A percentile compares a stretch with the other conserved stretches of the same genome.
Evolutionary conservation across 2,888 invertebrate species (phyloP).

Genomic region (Brachynemurus nebulosus): DNA sequence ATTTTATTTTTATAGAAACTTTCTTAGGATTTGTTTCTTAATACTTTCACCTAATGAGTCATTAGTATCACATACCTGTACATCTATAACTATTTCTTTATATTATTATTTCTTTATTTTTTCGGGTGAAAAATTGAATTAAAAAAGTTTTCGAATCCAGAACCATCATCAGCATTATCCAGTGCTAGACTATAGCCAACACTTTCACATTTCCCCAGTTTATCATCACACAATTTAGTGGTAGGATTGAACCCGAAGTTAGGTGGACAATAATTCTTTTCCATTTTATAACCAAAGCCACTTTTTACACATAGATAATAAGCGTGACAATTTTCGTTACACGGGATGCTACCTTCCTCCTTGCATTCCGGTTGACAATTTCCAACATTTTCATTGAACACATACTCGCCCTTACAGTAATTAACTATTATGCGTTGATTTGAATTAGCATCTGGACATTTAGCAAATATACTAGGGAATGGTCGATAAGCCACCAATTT

Average conservation of each 20-base stretch:
- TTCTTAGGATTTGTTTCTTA: too few relatives aligned
- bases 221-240: neutral
- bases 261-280: conserved; percentile 4
- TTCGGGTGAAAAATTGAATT: too few relatives aligned
- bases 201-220: neutral
- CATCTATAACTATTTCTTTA: too few relatives aligned
- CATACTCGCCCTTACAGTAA: neutral
- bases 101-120: too few relatives aligned
- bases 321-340: neutral
- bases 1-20: too few relatives aligned
- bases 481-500: conserved; percentile 5
- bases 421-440: neutral
- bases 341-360: conserved; percentile 2
- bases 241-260: neutral
- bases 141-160: too few relatives aligned
- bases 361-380: conserved; percentile 7
- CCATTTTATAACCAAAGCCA: neutral
- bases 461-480: conserved; percentile 5
- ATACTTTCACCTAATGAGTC: too few relatives aligned
- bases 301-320: conserved; percentile 7
- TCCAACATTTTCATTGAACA: conserved; percentile 4
- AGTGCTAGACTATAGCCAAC: too few relatives aligned
- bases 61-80: too few relatives aligned
- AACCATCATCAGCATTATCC: too few relatives aligned
- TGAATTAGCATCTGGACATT: conserved; percentile 4